Evolutionary conservation across 2,113 vertebrate genomes (phyloP), one percentile per base, ranked within the genome.

Genomic region (Burhinus bistriatus): DNA sequence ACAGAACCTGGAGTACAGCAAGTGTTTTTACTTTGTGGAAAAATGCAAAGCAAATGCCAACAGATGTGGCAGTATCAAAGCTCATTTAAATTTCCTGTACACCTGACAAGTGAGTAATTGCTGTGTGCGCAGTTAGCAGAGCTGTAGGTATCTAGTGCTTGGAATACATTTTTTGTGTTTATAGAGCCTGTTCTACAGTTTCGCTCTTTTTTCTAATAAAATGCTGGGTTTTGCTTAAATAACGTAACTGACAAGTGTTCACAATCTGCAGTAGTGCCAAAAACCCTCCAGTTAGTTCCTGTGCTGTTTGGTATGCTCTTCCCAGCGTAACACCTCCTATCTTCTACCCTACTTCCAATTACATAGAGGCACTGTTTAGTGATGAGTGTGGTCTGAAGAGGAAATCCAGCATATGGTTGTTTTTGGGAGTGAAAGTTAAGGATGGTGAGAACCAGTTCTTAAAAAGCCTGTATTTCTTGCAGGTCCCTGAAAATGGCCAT

Each of bases 321-420:
- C 49, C 49, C 49, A 49, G 11, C 21, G 0, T 3, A 5, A 5
- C 3, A 3, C 5, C 38, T n/a, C 23, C 49, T 1, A 3, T 29
- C 45, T 10, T 4, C 34, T 10, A 3, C 54, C 45, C 19, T 4
- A 0, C 1, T n/a, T 11, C 16, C 19, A 1, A 1, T 4, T 1
- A 15, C 7, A 4, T 0, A 0, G 36, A 6, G 23, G 6, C 2
- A 5, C 57, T 47, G 29, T 4, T 30, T 1, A 0, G 42, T 9
- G 82, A 3, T 5, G 44, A 25, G 59, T 1, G 0, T 3, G 9
- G 7, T 9, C 47, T 17, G 66, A 5, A 14, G 58, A 42, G 69
- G 64, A 49, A 18, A 7, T 15, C 29, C 29, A 40, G 62, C 36
- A 3, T 23, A 0, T 0, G 1, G 29, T 4, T 36, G n/a, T n/a